Conservation (phyloP, 2,113 vertebrate genomes). For the Rhea americana region DNA sequence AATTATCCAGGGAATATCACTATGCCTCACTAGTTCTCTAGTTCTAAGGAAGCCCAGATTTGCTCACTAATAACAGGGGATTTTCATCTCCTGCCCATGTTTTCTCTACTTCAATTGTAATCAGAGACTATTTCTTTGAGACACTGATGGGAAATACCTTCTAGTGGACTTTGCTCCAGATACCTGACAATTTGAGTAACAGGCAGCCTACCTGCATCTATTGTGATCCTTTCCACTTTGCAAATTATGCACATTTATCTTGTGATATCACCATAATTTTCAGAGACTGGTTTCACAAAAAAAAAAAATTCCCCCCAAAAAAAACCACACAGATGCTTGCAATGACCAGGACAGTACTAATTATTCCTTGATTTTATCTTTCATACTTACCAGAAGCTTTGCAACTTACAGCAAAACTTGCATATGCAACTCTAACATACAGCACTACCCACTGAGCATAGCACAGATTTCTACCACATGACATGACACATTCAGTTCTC, state of each 20-base stretch:
- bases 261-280: background rate
- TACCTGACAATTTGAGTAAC: background rate
- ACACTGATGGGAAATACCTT: background rate
- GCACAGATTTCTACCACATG: background rate
- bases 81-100: background rate
- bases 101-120: background rate
- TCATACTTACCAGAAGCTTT: background rate
- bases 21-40: background rate
- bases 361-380: background rate
- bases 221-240: background rate
- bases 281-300: background rate
- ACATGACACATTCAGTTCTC: background rate
- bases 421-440: background rate
- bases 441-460: background rate
- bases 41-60: background rate
- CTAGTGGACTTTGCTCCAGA: background rate
- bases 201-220: background rate
- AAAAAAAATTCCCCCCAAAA: background rate
- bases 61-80: background rate
- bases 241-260: background rate
- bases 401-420: background rate
- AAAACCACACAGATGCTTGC: background rate
- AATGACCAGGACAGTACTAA: background rate
- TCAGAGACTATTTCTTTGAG: background rate
- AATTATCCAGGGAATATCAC: background rate